Evolutionary conservation across 2,113 vertebrate genomes (phyloP), one percentile per base, ranked within the genome.

Genomic region (Cercocebus atys): DNA sequence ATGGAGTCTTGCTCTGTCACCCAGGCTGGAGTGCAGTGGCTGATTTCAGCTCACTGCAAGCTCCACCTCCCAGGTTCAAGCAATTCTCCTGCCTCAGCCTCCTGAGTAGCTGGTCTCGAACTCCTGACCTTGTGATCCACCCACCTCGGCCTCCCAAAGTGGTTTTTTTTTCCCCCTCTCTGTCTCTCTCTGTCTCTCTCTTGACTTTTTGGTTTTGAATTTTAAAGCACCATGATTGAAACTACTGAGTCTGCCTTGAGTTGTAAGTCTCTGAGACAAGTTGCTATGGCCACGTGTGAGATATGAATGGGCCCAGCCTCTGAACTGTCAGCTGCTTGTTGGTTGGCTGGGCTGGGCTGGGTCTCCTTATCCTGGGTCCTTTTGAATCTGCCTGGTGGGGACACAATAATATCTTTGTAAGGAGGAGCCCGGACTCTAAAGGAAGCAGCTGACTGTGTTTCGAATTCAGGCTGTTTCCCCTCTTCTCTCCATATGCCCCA

Each of bases 301-400:
- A 17, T 2, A 0, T 16, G 7, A 18, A 4, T 0, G 0, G 32
- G 38, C 43, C 23, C 38, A 52, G 18, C 23, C 68, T 43, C 90
- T 59, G 30, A 20, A 25, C 27, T 88, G 14, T 8, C 4, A 27
- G 50, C 8, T 70, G 32, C 8, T 13, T 47, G 16, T 45, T 10
- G 12, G 8, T 11, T 40, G 22, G n/a, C 50, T 66, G 40, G 86
- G n/a, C 78, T 27, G 30, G 27, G 40, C 11, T 8, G 22, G 8
- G 12, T 13, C 27, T 79, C 10, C 57, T 8, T 4, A 2, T 81
- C 23, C 59, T 20, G 50, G 4, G 43, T 45, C 45, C 25, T 73
- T 72, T 82, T 9, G 35, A 55, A 17, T 66, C 35, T 13, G 5
- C 52, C 32, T 40, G 0, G 55, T 61, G n/a, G 38, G 57, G 30